phyloP scores from a whole-genome alignment of 2,797 vertebrate genomes.

The Darevskia mixta region DNA sequence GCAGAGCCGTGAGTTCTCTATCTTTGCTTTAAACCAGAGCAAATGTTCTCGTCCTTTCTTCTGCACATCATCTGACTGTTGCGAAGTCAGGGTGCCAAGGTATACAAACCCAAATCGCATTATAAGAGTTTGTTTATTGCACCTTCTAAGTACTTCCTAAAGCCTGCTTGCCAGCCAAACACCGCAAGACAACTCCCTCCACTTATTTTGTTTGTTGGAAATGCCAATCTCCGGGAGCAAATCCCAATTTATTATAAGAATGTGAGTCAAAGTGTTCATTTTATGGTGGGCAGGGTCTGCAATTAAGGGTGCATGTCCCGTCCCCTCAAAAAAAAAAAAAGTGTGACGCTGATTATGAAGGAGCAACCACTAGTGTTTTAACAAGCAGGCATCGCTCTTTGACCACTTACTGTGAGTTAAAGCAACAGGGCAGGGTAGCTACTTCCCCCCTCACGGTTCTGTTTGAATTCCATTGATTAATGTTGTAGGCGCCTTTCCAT shows the following conservation, averaged over 20 bases:
- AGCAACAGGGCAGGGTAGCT: constrained; percentile 54
- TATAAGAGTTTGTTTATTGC: neutral
- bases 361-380: constrained; percentile 59
- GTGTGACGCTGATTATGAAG: constrained; percentile 40
- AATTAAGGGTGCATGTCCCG: constrained; percentile 51
- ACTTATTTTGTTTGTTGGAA: neutral
- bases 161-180: neutral
- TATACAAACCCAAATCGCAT: neutral
- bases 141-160: neutral
- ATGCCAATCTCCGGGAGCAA: neutral
- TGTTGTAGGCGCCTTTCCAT: constrained; percentile 77
- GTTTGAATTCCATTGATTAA: constrained; percentile 85
- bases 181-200: too few species aligned
- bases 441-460: constrained; percentile 65
- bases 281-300: constrained; percentile 31
- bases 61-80: neutral
- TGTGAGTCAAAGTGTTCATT: constrained; percentile 32
- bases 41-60: neutral
- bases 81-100: neutral
- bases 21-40: too few species aligned
- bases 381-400: constrained; percentile 67
- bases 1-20: too few species aligned
- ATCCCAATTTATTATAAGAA: neutral
- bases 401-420: constrained; percentile 73
- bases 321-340: constrained; percentile 16